Percentiles rank a stretch among this genome's conserved stretches.
Evolutionary conservation across 2,113 vertebrate genomes (phyloP).

Genomic region (Cyanoderma ruficeps): DNA sequence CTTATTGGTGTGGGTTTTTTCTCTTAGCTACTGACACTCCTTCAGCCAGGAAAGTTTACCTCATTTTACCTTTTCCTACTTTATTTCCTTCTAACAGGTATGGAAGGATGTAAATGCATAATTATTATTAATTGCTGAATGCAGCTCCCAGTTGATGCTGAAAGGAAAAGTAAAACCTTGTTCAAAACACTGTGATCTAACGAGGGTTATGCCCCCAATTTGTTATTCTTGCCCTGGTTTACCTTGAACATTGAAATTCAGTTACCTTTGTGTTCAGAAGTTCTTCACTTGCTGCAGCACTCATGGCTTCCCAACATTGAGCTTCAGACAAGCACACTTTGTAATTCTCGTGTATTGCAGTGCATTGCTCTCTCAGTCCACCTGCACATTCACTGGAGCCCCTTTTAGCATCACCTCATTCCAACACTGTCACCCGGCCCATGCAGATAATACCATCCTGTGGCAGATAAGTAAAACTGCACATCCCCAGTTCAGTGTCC

Average conservation of each 20-base stretch:
- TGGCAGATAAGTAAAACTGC: slow-evolving; percentile 60
- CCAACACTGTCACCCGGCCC: background rate
- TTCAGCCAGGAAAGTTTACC: background rate
- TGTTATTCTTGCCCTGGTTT: slow-evolving; percentile 43
- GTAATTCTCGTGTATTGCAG: background rate
- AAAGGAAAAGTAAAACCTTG: background rate
- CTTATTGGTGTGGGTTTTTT: slow-evolving; percentile 1
- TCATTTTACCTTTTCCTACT: background rate
- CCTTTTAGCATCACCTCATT: slow-evolving; percentile 37
- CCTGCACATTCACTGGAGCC: background rate
- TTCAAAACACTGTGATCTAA: background rate
- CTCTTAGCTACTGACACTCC: slow-evolving; percentile 37
- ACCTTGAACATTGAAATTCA: background rate
- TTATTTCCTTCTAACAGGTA: slow-evolving; percentile 10
- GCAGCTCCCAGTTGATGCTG: background rate
- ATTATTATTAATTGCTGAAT: background rate
- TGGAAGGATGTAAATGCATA: background rate
- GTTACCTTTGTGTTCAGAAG: background rate
- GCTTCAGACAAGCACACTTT: background rate
- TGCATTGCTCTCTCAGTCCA: slow-evolving; percentile 31
- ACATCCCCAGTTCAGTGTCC: background rate
- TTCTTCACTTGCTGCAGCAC: background rate
- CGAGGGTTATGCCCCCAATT: background rate
- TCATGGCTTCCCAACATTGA: background rate
- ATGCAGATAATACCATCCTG: slow-evolving; percentile 47